A percentile compares a stretch with the other conserved stretches of the same genome.
Conservation (phyloP, 2,888 invertebrate genomes). For the Troilus luridus region DNA sequence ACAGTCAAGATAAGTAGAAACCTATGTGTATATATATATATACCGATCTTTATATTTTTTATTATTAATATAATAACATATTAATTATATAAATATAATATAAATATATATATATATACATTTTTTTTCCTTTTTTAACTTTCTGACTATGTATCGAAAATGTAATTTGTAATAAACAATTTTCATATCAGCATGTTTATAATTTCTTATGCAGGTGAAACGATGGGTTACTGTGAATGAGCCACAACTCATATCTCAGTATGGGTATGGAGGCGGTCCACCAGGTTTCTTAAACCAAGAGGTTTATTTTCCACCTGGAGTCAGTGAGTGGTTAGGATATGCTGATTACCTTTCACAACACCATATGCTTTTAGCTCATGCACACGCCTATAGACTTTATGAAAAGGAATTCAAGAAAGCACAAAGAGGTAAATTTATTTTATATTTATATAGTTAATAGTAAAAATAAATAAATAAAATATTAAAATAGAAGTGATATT, state of each 20-base stretch:
- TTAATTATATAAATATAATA: no score
- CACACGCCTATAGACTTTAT: constrained; percentile 69
- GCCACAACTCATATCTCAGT: constrained; percentile 75
- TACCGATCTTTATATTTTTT: no score
- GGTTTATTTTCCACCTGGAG: constrained; percentile 68
- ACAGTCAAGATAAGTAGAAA: no score
- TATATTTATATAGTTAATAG: background rate
- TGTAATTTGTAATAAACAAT: background rate
- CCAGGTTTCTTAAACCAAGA: constrained; percentile 66
- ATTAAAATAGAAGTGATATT: background rate
- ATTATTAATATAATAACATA: no score
- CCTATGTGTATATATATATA: no score
- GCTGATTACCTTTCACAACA: constrained; percentile 68
- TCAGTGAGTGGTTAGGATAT: constrained; percentile 69
- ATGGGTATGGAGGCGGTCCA: constrained; percentile 72
- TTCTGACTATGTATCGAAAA: background rate
- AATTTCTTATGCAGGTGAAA: constrained; percentile 69
- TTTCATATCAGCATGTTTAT: background rate
- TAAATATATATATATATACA: no score
- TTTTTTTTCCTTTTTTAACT: background rate
- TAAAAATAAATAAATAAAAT: background rate
- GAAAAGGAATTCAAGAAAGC: constrained; percentile 71
- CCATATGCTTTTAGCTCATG: constrained; percentile 71
- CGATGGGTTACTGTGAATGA: constrained; percentile 86
- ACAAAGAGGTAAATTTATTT: constrained; percentile 70